Base-by-base conservation (phyloP, 2,797 vertebrate species). In the Adelosebastes latens region DNA sequence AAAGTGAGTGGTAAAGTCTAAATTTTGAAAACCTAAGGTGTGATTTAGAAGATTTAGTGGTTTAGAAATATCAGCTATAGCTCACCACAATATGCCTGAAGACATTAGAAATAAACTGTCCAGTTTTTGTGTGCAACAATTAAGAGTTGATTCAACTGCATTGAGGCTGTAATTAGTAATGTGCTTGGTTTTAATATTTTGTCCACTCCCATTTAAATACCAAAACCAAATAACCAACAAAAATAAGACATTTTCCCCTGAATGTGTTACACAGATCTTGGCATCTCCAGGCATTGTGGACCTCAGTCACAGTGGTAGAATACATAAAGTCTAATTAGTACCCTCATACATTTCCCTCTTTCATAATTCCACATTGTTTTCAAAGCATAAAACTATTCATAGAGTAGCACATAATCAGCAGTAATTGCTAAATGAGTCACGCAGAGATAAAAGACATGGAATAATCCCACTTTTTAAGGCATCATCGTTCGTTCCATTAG, bases 391-490 rank as follows among this genome's bases (percentile, higher is more conserved):
- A 79, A 49, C 9, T 16, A 69, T 74, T 73, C 58, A 61, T 79
- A 56, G 34, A 70, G 74, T 49, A 69, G 46, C 65, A 81, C 66
- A 78, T 67, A 75, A 86, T 79, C 62, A 82, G 62, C 64, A 39
- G 68, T 72, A 88, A 87, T 86, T 90, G 77, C 76, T 31, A 53
- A 84, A 84, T 83, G 84, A 87, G 36, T 71, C 72, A 49, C 31
- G 63, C 80, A 68, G 77, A 68, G 71, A 90, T 84, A 61, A 80
- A 83, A 84, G 71, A 78, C 69, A 39, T 56, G 36, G 32, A 55
- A 75, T 86, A 82, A 84, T 83, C 80, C 73, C 79, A 80, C 65
- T 52, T 88, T 89, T 86, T 55, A 77, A 83, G 71, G 60, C 49
- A 65, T 72, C 77, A 36, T 88, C 67, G 55, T 85, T 74, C 69